phyloP scores from a whole-genome alignment of 2,113 vertebrate genomes.

The Cebus imitator region DNA sequence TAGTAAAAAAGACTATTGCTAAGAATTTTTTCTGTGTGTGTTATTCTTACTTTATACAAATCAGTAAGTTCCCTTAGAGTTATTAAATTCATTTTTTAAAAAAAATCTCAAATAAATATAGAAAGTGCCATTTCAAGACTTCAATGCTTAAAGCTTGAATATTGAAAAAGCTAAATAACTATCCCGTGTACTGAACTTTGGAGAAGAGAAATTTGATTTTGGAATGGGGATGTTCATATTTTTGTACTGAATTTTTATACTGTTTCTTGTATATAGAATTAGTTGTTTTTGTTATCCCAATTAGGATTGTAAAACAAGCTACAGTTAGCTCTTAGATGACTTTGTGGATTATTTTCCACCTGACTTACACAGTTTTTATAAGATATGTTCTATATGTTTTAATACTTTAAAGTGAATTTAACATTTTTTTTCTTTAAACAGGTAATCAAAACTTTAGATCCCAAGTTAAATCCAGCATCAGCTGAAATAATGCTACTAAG shows the following conservation, averaged over 20 bases:
- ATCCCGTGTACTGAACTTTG: not conserved
- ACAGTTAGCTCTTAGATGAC: not conserved
- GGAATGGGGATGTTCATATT: not conserved
- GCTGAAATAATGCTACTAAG: constrained; percentile 95
- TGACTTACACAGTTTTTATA: not conserved
- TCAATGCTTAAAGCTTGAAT: not conserved
- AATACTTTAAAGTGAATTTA: not conserved
- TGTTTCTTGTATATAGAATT: not conserved
- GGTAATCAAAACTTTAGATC: constrained; percentile 98
- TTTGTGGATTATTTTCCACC: constrained; percentile 27
- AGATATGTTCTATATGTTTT: not conserved
- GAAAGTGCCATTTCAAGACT: not conserved
- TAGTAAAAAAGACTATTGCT: not conserved
- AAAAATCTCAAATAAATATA: not conserved
- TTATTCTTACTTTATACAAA: not conserved
- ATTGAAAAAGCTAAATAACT: not conserved
- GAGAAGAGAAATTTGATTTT: not conserved
- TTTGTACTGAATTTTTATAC: not conserved
- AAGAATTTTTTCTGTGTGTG: not conserved
- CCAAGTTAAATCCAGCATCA: constrained; percentile 96
- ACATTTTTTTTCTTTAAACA: constrained; percentile 75
- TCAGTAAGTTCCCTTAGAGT: not conserved
- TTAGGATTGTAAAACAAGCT: not conserved
- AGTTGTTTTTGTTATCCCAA: not conserved
- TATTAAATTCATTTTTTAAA: not conserved